Evolutionary conservation across 2,888 invertebrate species (phyloP), one percentile per base, ranked within the genome.

Genomic region (Aspidapion aeneum): DNA sequence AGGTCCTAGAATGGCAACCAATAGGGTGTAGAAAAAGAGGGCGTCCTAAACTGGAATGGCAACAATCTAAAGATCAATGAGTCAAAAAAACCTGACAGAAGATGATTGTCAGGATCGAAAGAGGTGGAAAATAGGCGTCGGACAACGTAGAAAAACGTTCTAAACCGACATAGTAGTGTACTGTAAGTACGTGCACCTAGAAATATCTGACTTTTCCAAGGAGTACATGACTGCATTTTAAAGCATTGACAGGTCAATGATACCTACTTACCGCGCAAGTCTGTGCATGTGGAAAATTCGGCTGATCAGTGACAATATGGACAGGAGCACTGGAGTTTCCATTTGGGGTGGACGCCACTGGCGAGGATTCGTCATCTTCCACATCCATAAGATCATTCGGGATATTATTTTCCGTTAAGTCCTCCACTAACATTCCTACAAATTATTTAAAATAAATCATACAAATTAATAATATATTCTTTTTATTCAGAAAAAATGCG

Each of bases 361-460:
- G 86, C 55, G 84, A 84, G 61, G 86, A 86, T 77, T 87, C 86
- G 62, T 86, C 86, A 73, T 86, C 87, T 77, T 85, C 85, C 63
- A 84, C 74, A 68, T 85, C 85, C 71, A 75, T 67, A 19, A 76
- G 67, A 58, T 75, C 75, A 62, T 64, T 72, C 18, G 70, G 66
- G 16, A 65, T 50, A 52, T 67, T 65, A 49, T 69, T 72, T 21
- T 69, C 70, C n/a, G 73, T 71, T 19, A 75, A 63, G 59, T 75
- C 74, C 68, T 73, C 73, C 18, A 71, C 69, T 35, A 67, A 55
- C 17, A 67, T 70, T 59, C 70, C 74, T 74, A 61, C n/a, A 70
- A 60, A 63, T 50, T 18, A 55, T 59, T 21, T 22, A 55, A 55
- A 17, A 17, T 17, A 51, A 50, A 55, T n/a, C 21, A 18, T 16